Evolutionary conservation across 2,797 vertebrate genomes (phyloP).

Genomic region (Ctenopoma multispine): DNA sequence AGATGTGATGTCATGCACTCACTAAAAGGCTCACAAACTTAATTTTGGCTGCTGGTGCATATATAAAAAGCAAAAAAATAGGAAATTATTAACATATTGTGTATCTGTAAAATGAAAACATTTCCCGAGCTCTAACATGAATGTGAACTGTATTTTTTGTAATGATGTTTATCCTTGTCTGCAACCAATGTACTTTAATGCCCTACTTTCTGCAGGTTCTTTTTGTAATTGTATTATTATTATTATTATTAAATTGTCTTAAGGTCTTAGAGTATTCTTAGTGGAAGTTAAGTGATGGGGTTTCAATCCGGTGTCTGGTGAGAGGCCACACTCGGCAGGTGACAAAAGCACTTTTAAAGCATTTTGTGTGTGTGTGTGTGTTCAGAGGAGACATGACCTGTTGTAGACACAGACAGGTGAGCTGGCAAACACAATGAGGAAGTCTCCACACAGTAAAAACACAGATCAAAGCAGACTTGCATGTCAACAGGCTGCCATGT

Average conservation of each 20-base stretch:
- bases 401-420: conserved; percentile 74
- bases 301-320: conserved; percentile 9
- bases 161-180: not conserved
- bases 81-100: not conserved
- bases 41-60: too few species aligned
- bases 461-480: conserved; percentile 75
- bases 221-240: too few species aligned
- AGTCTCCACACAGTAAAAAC: conserved; percentile 64
- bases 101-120: not conserved
- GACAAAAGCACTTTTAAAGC: conserved; percentile 49
- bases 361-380: conserved; percentile 49
- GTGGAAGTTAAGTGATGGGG: conserved; percentile 14
- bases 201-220: not conserved
- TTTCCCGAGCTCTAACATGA: not conserved
- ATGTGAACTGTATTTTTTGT: too few species aligned
- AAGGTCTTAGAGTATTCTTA: not conserved
- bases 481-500: conserved; percentile 65
- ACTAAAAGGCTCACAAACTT: too few species aligned
- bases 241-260: too few species aligned
- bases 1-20: too few species aligned
- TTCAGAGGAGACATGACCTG: conserved; percentile 43
- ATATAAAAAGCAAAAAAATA: too few species aligned
- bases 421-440: conserved; percentile 68
- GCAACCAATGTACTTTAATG: not conserved
- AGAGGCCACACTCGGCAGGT: conserved; percentile 30